These are phyloP conservation scores for Dicyrtoma fusca DNA, from an alignment of 2,888 invertebrate species.

Conservation along the genomic window DNA sequence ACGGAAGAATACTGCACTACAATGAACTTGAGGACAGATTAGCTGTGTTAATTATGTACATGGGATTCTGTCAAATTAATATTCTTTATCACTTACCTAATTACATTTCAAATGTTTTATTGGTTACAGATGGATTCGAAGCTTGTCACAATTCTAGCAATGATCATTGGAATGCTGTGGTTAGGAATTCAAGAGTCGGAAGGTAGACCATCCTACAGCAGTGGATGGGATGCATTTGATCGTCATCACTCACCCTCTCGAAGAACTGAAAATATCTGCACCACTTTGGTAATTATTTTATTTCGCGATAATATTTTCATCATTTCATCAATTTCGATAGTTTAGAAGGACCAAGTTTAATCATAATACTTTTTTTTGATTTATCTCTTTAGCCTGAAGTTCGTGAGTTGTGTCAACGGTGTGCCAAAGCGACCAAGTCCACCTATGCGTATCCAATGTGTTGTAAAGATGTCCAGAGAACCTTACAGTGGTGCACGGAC, in stretches of 20 bases:
- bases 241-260: neutral
- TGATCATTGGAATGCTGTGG: neutral
- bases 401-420: slow-evolving; percentile 10
- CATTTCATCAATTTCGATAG: neutral
- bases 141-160: slow-evolving; percentile 5
- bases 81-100: neutral
- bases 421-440: slow-evolving; percentile 21
- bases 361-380: neutral
- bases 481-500: neutral
- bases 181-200: slow-evolving; percentile 2
- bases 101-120: neutral
- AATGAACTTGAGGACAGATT: too few species aligned
- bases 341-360: neutral
- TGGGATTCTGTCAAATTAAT: neutral
- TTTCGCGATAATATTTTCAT: neutral
- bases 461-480: neutral
- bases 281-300: neutral
- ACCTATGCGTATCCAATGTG: slow-evolving; percentile 1
- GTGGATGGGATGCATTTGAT: neutral
- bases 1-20: too few species aligned
- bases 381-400: neutral
- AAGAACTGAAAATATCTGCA: neutral
- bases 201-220: neutral
- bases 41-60: neutral
- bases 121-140: slow-evolving; percentile 7